Evolutionary conservation across 2,888 invertebrate species (phyloP).

Genomic region (Vanessa cardui): DNA sequence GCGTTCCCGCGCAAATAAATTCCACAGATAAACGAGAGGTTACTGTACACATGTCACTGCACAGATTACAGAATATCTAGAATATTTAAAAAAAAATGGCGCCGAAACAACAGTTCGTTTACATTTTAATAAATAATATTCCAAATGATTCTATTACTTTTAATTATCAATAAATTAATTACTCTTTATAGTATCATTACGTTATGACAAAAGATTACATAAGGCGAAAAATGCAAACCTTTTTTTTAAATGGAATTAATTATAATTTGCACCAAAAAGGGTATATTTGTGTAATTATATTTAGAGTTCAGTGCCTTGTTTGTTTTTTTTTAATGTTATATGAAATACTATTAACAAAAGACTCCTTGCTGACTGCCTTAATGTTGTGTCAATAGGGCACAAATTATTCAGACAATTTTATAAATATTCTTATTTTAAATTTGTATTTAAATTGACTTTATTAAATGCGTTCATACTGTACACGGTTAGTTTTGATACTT

Average conservation of each 20-base stretch:
- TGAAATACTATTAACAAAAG: no score
- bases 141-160: background rate
- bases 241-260: background rate
- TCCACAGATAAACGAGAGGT: no score
- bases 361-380: no score
- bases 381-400: no score
- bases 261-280: background rate
- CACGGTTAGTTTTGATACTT: background rate
- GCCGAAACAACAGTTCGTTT: background rate
- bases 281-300: conserved; percentile 1
- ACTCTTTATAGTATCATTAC: background rate
- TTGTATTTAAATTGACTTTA: background rate
- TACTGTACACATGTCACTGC: no score
- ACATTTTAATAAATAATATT: background rate
- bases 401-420: background rate
- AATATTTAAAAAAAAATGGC: background rate
- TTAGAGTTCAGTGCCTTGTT: background rate
- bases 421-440: background rate
- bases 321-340: no score
- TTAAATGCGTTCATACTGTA: conserved; percentile 7
- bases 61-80: no score
- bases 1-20: no score
- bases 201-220: background rate
- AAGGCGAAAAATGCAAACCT: background rate
- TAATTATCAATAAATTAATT: no score